phyloP scores from a whole-genome alignment of 2,113 vertebrate species.

The Chlorodrepanis virens region DNA sequence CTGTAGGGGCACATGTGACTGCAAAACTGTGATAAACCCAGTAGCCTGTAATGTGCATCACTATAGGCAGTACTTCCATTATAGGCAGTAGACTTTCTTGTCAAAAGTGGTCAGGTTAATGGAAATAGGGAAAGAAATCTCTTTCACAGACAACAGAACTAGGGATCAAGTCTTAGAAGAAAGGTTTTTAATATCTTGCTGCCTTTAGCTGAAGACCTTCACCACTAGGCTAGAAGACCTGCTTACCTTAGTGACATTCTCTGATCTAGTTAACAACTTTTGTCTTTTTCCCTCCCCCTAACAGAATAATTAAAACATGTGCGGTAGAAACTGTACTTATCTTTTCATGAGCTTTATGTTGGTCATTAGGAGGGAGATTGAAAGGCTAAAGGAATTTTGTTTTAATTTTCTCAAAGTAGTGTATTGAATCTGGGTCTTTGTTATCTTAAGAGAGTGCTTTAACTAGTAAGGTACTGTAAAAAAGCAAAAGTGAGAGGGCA shows the following conservation, averaged over 20 bases:
- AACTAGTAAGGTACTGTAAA: neutral
- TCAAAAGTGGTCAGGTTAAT: neutral
- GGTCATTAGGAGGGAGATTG: neutral
- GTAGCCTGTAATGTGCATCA: neutral
- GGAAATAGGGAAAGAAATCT: neutral
- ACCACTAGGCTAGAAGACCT: neutral
- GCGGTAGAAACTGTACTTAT: neutral
- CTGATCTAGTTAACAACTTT: neutral
- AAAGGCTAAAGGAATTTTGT: neutral
- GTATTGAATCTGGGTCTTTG: neutral
- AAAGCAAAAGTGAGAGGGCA: neutral
- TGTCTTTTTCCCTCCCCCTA: rapidly evolving
- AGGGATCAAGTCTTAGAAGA: neutral
- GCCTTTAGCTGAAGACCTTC: neutral
- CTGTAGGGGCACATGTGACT: neutral
- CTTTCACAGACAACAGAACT: neutral
- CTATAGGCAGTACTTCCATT: neutral
- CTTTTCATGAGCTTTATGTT: neutral
- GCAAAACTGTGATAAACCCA: neutral
- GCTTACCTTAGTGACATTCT: neutral
- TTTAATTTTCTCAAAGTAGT: neutral
- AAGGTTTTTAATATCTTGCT: neutral
- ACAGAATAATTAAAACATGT: neutral
- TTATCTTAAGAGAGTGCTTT: neutral
- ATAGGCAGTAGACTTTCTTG: neutral